phyloP scores from a whole-genome alignment of 2,888 invertebrate species.

The Kryphioiulus occultus region DNA sequence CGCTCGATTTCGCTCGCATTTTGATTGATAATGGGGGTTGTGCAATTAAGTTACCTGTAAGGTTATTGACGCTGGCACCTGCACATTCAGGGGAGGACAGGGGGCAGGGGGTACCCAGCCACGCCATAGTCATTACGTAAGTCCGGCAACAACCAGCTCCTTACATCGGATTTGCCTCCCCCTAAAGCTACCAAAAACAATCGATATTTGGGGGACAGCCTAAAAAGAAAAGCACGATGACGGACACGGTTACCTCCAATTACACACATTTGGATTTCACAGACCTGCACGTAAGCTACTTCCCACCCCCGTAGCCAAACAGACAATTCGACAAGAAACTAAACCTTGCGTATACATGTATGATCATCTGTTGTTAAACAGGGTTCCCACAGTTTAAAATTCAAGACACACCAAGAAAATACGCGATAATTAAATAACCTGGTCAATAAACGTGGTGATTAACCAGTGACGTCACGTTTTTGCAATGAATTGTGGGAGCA shows the following conservation, averaged over 20 bases:
- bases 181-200: neutral
- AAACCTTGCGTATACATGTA: no score
- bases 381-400: no score
- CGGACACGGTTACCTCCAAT: neutral
- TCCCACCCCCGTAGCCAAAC: neutral
- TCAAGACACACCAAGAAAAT: no score
- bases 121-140: constrained; percentile 1
- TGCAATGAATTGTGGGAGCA: no score
- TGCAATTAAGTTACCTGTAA: constrained; percentile 27
- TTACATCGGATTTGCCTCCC: neutral
- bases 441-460: no score
- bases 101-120: neutral
- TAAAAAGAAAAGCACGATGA: neutral
- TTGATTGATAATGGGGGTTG: constrained; percentile 31
- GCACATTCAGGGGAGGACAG: neutral
- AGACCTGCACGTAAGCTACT: neutral
- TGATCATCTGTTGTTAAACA: no score
- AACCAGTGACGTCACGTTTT: no score
- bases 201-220: neutral
- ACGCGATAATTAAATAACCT: no score
- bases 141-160: neutral
- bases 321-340: no score
- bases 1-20: constrained; percentile 30
- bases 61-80: neutral
- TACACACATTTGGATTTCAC: neutral